phyloP scores from a whole-genome alignment of 2,797 vertebrate species.

The Tokudaia muenninki region DNA sequence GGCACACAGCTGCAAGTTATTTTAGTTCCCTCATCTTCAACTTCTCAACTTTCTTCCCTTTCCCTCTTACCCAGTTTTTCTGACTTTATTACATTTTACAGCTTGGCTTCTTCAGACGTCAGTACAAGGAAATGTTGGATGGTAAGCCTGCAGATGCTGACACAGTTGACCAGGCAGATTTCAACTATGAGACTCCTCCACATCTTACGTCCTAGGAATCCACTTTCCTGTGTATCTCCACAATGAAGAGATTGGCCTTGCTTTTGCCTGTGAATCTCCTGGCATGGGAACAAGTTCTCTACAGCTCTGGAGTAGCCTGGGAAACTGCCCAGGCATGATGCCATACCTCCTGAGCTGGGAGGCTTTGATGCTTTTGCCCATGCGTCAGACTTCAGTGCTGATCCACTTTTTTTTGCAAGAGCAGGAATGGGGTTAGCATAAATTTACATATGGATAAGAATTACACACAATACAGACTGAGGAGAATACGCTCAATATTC shows the following conservation, averaged over 20 bases:
- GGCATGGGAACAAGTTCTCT: not conserved
- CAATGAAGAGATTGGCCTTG: not conserved
- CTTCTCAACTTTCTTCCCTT: not conserved
- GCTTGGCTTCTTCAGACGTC: slow-evolving; percentile 93
- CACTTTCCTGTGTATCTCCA: not conserved
- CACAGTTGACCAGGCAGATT: not conserved
- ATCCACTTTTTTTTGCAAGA: not conserved
- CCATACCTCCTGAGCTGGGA: not conserved
- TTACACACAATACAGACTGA: not conserved
- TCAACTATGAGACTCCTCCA: not conserved
- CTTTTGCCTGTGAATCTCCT: not conserved
- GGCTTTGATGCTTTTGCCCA: not conserved
- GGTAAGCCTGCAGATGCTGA: not conserved
- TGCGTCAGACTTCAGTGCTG: not conserved
- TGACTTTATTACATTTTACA: slow-evolving; percentile 70
- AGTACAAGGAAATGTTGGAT: slow-evolving; percentile 77
- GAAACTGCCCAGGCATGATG: not conserved
- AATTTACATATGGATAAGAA: not conserved
- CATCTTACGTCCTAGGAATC: not conserved
- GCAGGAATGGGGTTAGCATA: not conserved
- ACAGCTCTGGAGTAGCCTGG: not conserved
- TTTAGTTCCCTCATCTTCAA: not conserved
- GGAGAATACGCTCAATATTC: not conserved
- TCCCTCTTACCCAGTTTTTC: slow-evolving; percentile 21
- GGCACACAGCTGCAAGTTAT: not conserved